Conservation (phyloP, 2,888 invertebrate genomes). For the Gastracanthus pulcherrimus region DNA sequence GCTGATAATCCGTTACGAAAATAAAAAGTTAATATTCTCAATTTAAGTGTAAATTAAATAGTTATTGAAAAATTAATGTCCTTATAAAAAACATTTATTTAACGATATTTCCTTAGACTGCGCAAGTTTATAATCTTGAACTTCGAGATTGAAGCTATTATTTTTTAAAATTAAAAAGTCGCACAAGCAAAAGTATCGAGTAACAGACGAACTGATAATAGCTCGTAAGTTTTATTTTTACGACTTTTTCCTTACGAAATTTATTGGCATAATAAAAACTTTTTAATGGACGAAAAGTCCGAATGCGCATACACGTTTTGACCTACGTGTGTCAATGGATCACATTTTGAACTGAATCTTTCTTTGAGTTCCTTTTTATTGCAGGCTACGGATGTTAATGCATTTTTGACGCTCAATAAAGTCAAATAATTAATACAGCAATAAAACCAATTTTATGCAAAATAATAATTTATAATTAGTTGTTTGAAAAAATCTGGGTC, state of each 20-base stretch:
- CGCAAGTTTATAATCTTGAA: background rate
- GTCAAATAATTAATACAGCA: background rate
- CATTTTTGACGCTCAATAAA: background rate
- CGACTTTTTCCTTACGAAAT: conserved; percentile 5
- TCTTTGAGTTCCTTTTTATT: background rate
- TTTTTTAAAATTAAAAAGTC: background rate
- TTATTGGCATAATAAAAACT: conserved; percentile 28
- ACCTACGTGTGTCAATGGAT: background rate
- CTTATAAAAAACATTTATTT: no score
- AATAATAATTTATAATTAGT: no score
- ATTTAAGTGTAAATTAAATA: no score
- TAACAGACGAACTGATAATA: background rate
- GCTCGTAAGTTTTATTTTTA: conserved; percentile 13
- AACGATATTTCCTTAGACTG: background rate
- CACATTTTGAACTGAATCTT: background rate
- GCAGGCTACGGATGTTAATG: background rate
- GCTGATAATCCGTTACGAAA: no score
- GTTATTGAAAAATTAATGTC: no score
- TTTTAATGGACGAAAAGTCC: background rate
- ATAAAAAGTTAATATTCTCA: no score
- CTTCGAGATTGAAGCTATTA: background rate
- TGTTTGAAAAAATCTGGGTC: no score
- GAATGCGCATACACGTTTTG: background rate
- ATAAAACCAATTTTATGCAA: no score
- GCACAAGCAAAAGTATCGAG: background rate